Base-by-base conservation (phyloP, 92 coral and sea anemone species). In the Bergia puertoricense region DNA sequence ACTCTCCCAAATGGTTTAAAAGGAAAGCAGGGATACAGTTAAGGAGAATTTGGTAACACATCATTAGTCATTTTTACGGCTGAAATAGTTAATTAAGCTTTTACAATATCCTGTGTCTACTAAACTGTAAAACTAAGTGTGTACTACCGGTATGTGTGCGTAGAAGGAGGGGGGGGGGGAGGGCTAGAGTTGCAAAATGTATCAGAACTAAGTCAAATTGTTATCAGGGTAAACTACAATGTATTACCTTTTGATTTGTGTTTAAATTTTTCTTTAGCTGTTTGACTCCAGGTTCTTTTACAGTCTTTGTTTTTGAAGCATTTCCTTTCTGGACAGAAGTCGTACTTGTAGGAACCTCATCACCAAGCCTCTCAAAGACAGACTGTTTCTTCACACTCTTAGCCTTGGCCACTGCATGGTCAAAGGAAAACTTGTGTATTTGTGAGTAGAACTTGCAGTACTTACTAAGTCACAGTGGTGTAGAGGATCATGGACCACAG, bases 361-460 rank as follows among this genome's bases (percentile, higher is more conserved):
- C 90, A 1, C 99, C 99, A 76, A 97, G 97, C n/a, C 99, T 90
- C 78, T 97, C 99, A 88, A 97, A 97, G 2, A 96, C 99, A 2
- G 99, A 97, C 85, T 89, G 92, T 80, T 88, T 93, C 81, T 95
- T 95, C 59, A 85, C 68, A 51, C 88, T 82, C 57, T 91, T 93
- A 8, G 92, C 91, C 77, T 90, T 91, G 43, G 91, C 57, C 6
- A 76, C 98, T 96, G 86, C 14, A 23, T 54, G 59, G 1, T 11
- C 39, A 37, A 23, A 30, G 16, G 10, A 84, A 23, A 54, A 39
- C 45, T 41, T 5, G 4, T 68, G n/a, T n/a, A 36, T 18, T 37
- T 16, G 50, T 36, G 43, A 22, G 15, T 48, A 43, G 16, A 48
- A 56, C 11, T 51, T 51, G 14, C 57, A 51, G 51, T 46, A 46